Evolutionary conservation across 2,888 invertebrate genomes (phyloP).

Genomic region (Galerucella calmariensis): DNA sequence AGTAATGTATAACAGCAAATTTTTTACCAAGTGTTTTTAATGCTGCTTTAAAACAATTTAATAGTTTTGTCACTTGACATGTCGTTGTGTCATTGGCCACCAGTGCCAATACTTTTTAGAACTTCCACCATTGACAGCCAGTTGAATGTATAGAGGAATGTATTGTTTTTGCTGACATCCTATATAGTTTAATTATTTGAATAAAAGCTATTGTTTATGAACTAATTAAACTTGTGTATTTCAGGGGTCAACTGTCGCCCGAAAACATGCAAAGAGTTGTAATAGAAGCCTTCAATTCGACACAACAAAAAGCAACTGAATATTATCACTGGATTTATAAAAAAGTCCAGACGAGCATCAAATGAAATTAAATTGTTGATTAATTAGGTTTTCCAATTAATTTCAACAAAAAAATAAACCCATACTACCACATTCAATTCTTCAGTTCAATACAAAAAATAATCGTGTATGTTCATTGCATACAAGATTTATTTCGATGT

Average conservation of each 20-base stretch:
- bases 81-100: no score
- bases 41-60: no score
- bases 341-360: constrained; percentile 73
- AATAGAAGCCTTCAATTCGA: constrained; percentile 74
- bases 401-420: constrained; percentile 11
- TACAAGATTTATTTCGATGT: constrained; percentile 4
- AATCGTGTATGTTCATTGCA: constrained; percentile 7
- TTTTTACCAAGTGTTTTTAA: no score
- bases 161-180: no score
- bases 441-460: constrained; percentile 11
- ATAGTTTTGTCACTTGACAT: no score
- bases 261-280: constrained; percentile 80
- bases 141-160: no score
- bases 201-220: background rate
- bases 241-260: constrained; percentile 81
- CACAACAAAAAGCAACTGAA: constrained; percentile 73
- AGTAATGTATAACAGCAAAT: no score
- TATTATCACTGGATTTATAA: constrained; percentile 82
- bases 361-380: constrained; percentile 50
- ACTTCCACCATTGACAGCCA: no score
- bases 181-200: no score
- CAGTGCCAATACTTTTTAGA: no score
- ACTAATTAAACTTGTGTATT: constrained; percentile 54
- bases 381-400: constrained; percentile 35
- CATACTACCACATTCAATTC: constrained; percentile 8